These are phyloP conservation scores for Cyclopterus lumpus DNA, from an alignment of 2,797 vertebrate genomes.

Conservation along the genomic window DNA sequence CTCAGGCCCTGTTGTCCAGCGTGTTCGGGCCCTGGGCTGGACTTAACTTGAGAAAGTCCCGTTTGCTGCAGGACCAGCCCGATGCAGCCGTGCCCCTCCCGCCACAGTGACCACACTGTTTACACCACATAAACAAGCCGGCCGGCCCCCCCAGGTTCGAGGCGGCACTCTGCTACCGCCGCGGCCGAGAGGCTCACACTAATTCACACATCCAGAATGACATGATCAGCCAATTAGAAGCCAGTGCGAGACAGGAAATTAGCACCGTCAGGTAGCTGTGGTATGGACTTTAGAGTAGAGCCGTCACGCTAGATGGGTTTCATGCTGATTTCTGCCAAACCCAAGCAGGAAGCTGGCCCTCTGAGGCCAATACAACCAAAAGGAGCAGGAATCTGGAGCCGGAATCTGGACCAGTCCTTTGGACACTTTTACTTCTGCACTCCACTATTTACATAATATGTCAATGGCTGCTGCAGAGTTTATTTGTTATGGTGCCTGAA, in stretches of 20 bases:
- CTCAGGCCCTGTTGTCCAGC: too few relatives aligned
- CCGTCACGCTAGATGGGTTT: constrained; percentile 58
- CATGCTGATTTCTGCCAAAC: constrained; percentile 73
- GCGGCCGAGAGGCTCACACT: constrained; percentile 50
- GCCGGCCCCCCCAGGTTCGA: constrained; percentile 71
- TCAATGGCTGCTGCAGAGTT: constrained; percentile 73
- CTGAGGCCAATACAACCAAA: constrained; percentile 65
- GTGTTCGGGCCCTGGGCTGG: constrained; percentile 22
- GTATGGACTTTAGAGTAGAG: constrained; percentile 62
- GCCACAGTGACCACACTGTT: constrained; percentile 83
- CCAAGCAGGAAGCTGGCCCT: constrained; percentile 71
- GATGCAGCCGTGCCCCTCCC: constrained; percentile 59
- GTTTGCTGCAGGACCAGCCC: constrained; percentile 64
- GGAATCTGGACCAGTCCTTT: constrained; percentile 63
- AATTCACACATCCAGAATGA: constrained; percentile 77
- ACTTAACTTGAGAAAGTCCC: constrained; percentile 60
- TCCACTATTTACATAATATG: constrained; percentile 80
- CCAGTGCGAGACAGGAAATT: constrained; percentile 73
- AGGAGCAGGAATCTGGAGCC: constrained; percentile 67
- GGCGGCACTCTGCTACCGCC: constrained; percentile 58
- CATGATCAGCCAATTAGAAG: constrained; percentile 80
- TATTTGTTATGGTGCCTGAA: constrained; percentile 80
- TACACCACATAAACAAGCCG: constrained; percentile 80
- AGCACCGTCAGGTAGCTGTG: constrained; percentile 71
- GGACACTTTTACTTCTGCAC: constrained; percentile 71